Percentiles rank a stretch among this genome's conserved stretches.
phyloP scores from a whole-genome alignment of 2,797 vertebrate genomes.

The Sebastiscus tertius region DNA sequence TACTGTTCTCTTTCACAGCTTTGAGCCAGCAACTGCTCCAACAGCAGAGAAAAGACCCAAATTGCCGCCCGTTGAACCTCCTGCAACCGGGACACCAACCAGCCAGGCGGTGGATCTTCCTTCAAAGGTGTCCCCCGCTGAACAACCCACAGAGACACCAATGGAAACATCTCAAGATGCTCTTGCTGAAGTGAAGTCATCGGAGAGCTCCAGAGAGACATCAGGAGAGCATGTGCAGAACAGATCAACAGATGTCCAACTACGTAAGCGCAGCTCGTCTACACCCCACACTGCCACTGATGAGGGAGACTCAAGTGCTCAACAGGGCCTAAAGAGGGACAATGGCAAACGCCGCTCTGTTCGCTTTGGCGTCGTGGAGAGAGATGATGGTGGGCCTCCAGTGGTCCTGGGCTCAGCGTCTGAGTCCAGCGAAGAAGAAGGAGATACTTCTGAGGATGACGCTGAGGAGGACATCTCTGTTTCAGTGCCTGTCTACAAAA shows the following conservation, averaged over 20 bases:
- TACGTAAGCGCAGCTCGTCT: neutral
- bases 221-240: neutral
- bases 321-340: conserved; percentile 51
- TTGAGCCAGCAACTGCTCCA: conserved; percentile 13
- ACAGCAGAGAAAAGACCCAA: conserved; percentile 22
- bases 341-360: conserved; percentile 75
- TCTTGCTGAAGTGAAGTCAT: neutral
- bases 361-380: conserved; percentile 62
- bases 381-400: conserved; percentile 64
- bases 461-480: neutral
- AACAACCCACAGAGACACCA: conserved; percentile 11
- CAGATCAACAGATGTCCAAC: neutral
- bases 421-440: conserved; percentile 62
- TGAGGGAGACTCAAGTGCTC: conserved; percentile 51
- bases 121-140: conserved; percentile 1
- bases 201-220: neutral
- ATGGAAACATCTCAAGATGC: neutral
- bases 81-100: neutral
- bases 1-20: conserved; percentile 44
- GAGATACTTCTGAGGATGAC: conserved; percentile 21
- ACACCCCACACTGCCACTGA: conserved; percentile 66
- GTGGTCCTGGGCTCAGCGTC: conserved; percentile 51
- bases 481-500: conserved; percentile 34
- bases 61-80: neutral
- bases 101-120: neutral